Conservation (phyloP, 2,888 invertebrate species). For the Parnassius apollo region DNA sequence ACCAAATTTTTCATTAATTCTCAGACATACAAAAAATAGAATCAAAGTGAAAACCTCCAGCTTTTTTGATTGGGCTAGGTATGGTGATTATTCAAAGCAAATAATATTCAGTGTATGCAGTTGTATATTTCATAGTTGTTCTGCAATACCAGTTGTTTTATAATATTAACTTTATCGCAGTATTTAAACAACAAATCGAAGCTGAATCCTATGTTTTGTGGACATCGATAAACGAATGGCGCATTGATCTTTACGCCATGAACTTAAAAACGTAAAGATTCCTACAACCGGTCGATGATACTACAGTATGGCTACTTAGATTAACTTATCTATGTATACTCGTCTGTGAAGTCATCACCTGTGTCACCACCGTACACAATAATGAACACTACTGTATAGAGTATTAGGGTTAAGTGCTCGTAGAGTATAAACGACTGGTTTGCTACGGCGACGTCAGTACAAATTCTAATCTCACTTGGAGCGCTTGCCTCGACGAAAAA, state of each 20-base stretch:
- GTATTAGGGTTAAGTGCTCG: no score
- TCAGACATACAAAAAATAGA: no score
- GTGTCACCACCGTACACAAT: neutral
- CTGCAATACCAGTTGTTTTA: no score
- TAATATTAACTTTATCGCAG: no score
- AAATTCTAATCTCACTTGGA: slow-evolving; percentile 18
- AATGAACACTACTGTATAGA: neutral
- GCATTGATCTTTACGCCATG: slow-evolving; percentile 13
- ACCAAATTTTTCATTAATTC: no score
- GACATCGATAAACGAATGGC: slow-evolving; percentile 15
- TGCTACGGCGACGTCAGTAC: slow-evolving; percentile 12
- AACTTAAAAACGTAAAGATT: slow-evolving; percentile 14
- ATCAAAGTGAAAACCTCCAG: no score
- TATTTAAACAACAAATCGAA: no score
- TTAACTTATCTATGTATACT: slow-evolving; percentile 12
- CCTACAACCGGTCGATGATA: slow-evolving; percentile 7
- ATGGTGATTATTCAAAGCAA: no score
- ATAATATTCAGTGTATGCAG: no score
- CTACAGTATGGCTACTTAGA: slow-evolving; percentile 1
- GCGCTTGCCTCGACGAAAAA: slow-evolving; percentile 7
- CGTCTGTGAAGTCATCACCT: neutral
- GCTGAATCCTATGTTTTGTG: no score
- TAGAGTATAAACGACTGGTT: slow-evolving; percentile 22
- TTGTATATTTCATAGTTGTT: no score
- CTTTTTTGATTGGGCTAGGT: no score